Evolutionary conservation across 92 coral and sea anemone genomes (phyloP).

Genomic region (Epizoanthus illoricatus): DNA sequence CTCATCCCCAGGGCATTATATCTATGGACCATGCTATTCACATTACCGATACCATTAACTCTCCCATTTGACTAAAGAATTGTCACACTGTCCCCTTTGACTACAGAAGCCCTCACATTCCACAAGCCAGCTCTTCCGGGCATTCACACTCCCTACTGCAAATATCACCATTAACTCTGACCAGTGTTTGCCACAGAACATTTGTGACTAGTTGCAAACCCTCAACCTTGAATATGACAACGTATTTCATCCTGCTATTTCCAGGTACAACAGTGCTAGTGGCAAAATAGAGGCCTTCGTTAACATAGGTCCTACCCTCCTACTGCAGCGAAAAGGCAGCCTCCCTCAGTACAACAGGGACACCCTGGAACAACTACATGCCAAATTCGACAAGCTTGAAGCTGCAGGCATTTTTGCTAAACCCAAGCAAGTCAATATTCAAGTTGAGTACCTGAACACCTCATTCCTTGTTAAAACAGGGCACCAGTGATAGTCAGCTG

Average conservation of each 20-base stretch:
- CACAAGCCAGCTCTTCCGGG: constrained; percentile 11
- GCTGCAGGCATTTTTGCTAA: constrained; percentile 47
- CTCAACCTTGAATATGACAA: constrained; percentile 48
- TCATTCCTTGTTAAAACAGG: constrained; percentile 43
- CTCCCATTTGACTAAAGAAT: constrained; percentile 47
- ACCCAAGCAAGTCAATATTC: constrained; percentile 48
- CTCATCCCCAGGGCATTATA: constrained; percentile 46
- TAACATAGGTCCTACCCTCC: constrained; percentile 49
- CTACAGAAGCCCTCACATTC: constrained; percentile 23
- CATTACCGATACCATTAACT: constrained; percentile 48
- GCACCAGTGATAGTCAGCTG: constrained; percentile 35
- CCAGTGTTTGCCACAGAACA: constrained; percentile 38
- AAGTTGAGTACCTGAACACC: constrained; percentile 38
- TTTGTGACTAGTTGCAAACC: constrained; percentile 44
- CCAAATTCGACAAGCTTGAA: constrained; percentile 39
- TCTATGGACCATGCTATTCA: constrained; percentile 38
- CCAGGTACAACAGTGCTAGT: constrained; percentile 63
- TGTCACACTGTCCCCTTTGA: constrained; percentile 31
- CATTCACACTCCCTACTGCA: constrained; percentile 30
- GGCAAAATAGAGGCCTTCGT: constrained; percentile 49
- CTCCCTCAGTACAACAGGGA: constrained; percentile 49
- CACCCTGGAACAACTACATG: constrained; percentile 33
- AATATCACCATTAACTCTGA: constrained; percentile 49
- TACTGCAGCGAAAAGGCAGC: constrained; percentile 50
- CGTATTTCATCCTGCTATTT: constrained; percentile 53